Conservation (phyloP, 2,797 vertebrate genomes). For the Urosaurus nigricauda region DNA sequence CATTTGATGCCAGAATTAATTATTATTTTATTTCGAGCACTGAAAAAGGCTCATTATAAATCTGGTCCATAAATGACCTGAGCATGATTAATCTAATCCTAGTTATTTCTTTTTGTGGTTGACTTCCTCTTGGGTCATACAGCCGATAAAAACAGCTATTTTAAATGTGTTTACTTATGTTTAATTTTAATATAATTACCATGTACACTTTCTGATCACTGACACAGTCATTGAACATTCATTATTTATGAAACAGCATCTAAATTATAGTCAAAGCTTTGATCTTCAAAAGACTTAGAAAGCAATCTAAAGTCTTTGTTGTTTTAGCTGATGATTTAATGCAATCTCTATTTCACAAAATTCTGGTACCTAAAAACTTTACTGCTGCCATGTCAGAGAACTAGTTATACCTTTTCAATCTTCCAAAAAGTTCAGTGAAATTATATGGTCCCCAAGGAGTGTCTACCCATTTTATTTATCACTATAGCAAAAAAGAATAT, state of each 20-base stretch:
- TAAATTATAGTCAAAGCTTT: constrained; percentile 67
- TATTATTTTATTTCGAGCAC: constrained; percentile 57
- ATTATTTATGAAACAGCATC: constrained; percentile 72
- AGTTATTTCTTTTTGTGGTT: constrained; percentile 67
- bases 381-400: background rate
- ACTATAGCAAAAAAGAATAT: background rate
- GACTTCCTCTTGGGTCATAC: constrained; percentile 49
- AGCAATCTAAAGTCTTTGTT: constrained; percentile 61
- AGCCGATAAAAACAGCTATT: constrained; percentile 69
- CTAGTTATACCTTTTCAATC: constrained; percentile 50
- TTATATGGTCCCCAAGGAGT: background rate
- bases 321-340: constrained; percentile 54
- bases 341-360: constrained; percentile 51
- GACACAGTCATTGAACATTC: constrained; percentile 68
- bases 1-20: constrained; percentile 12
- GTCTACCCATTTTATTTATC: background rate
- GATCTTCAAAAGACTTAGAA: constrained; percentile 65
- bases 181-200: constrained; percentile 76
- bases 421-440: constrained; percentile 48
- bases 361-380: constrained; percentile 39
- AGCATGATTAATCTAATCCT: constrained; percentile 64
- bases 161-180: constrained; percentile 68
- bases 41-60: constrained; percentile 70
- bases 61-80: constrained; percentile 57
- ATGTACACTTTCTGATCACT: constrained; percentile 66